A percentile compares a stretch with the other conserved stretches of the same genome.
Conservation (phyloP, 2,113 vertebrate genomes). For the Saimiri boliviensis region DNA sequence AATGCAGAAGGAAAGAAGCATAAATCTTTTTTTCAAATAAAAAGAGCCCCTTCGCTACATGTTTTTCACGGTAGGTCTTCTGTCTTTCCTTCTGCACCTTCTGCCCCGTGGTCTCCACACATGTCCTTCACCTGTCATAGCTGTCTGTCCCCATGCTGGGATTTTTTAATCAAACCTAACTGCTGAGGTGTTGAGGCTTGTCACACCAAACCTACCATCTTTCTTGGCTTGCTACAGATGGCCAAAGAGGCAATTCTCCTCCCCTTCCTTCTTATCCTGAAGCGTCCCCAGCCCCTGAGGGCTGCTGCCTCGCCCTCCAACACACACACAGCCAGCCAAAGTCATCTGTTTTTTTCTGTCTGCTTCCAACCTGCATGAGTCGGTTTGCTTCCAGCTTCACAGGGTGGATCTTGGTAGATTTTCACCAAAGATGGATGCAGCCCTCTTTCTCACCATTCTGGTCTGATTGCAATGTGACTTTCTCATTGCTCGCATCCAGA, state of each 20-base stretch:
- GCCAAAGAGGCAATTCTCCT: not conserved
- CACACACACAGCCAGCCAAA: not conserved
- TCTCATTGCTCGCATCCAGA: not conserved
- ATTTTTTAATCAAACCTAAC: fast-evolving
- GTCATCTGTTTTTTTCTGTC: fast-evolving
- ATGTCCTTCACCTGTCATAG: not conserved
- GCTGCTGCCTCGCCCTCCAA: fast-evolving
- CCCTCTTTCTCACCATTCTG: not conserved
- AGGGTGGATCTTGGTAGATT: fast-evolving
- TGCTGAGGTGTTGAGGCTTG: not conserved
- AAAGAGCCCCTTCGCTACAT: slow-evolving; percentile 17
- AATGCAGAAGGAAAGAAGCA: slow-evolving; percentile 61
- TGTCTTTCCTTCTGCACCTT: not conserved
- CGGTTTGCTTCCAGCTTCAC: not conserved
- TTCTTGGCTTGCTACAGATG: not conserved
- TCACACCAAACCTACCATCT: fast-evolving
- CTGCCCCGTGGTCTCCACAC: not conserved
- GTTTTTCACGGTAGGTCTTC: slow-evolving; percentile 45
- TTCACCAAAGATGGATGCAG: not conserved
- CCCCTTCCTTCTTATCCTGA: not conserved
- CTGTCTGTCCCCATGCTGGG: slow-evolving; percentile 2
- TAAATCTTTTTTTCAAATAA: slow-evolving; percentile 66
- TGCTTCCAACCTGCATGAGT: not conserved
- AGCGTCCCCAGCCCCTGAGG: not conserved
- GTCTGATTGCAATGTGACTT: not conserved